Conservation (phyloP, 2,113 vertebrate species). For the Micronycteris hirsuta region DNA sequence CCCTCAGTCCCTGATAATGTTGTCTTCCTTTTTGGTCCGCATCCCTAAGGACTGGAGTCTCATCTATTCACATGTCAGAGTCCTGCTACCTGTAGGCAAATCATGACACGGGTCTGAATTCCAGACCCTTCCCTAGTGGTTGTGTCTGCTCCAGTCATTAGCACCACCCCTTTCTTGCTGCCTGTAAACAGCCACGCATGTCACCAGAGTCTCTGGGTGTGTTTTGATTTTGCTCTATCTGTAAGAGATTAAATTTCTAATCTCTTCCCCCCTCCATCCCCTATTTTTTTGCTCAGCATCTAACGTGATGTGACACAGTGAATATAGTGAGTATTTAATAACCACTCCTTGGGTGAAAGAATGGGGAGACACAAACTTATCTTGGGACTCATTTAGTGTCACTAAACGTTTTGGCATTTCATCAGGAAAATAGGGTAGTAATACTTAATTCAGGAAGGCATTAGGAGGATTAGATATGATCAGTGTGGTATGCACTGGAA, state of each 20-base stretch:
- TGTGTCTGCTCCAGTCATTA: background rate
- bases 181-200: background rate
- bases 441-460: slow-evolving; percentile 26
- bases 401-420: slow-evolving; percentile 34
- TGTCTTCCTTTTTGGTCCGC: background rate
- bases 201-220: background rate
- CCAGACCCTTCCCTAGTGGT: background rate
- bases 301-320: background rate
- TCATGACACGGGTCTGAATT: background rate
- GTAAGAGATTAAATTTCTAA: background rate
- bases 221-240: background rate
- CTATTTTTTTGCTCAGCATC: background rate
- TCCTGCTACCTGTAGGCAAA: background rate
- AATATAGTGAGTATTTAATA: background rate
- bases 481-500: background rate
- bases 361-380: background rate
- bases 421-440: slow-evolving; percentile 25
- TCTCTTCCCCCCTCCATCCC: background rate
- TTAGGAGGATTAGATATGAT: slow-evolving; percentile 47
- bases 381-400: background rate
- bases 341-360: background rate
- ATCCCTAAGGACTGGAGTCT: background rate
- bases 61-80: background rate
- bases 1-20: too few relatives aligned
- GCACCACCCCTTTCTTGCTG: background rate